A percentile compares a stretch with the other conserved stretches of the same genome.
Evolutionary conservation across 2,888 invertebrate species (phyloP).

Genomic region (Tuberolachnus salignus): DNA sequence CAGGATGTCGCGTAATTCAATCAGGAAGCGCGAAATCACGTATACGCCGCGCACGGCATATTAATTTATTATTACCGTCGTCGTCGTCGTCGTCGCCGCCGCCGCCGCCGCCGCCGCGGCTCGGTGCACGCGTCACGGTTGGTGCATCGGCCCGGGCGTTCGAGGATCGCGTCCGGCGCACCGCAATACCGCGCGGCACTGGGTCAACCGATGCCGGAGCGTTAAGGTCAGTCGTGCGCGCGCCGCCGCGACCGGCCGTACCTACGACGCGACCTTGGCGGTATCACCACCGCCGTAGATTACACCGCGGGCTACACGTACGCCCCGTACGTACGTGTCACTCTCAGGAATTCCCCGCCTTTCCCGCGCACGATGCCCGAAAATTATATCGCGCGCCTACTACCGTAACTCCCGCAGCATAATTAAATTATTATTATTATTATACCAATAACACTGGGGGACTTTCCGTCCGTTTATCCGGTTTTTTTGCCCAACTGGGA

Average conservation of each 20-base stretch:
- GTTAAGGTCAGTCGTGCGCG: constrained; percentile 31
- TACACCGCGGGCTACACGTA: neutral
- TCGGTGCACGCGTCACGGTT: too few relatives aligned
- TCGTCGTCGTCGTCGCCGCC: too few relatives aligned
- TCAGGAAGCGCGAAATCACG: constrained; percentile 21
- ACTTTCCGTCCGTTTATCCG: neutral
- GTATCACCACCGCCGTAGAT: neutral
- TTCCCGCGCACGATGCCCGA: neutral
- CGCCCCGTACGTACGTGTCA: constrained; percentile 1
- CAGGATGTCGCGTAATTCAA: constrained; percentile 40
- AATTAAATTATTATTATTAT: too few relatives aligned
- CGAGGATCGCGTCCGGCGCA: neutral
- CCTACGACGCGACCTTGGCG: neutral
- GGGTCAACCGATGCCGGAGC: constrained; percentile 42
- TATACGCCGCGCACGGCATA: too few relatives aligned
- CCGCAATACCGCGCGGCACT: neutral
- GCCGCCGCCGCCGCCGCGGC: too few relatives aligned
- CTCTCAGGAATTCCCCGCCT: neutral
- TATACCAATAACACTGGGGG: too few relatives aligned
- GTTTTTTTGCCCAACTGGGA: neutral
- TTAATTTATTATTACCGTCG: too few relatives aligned
- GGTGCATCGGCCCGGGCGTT: neutral
- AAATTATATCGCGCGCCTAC: too few relatives aligned
- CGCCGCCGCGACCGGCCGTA: neutral
- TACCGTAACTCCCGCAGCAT: too few relatives aligned